Conservation (phyloP, 2,888 invertebrate genomes). For the Punctoribates punctum region DNA sequence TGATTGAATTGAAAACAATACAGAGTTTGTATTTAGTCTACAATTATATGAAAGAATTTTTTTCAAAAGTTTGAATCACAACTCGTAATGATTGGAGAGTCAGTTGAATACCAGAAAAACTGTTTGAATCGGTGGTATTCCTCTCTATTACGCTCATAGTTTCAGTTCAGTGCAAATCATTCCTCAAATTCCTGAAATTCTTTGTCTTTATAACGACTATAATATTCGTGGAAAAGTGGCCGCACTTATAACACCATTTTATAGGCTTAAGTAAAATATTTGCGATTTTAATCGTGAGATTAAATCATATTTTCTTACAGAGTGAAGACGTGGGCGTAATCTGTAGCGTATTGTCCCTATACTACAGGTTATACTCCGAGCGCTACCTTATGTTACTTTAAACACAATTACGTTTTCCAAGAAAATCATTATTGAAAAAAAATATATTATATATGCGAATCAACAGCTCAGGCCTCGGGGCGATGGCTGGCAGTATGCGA, state of each 20-base stretch:
- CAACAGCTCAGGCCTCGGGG: not conserved
- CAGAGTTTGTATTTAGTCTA: no score
- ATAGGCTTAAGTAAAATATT: not conserved
- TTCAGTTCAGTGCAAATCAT: not conserved
- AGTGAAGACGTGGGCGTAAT: not conserved
- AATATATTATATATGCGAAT: not conserved
- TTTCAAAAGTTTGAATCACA: no score
- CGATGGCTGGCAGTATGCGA: not conserved
- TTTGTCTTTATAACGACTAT: not conserved
- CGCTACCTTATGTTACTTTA: slow-evolving; percentile 30
- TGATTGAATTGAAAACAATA: no score
- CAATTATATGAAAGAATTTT: no score
- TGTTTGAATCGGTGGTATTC: no score
- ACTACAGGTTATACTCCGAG: not conserved
- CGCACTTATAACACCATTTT: no score
- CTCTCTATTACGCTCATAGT: not conserved
- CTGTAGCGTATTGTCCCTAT: no score
- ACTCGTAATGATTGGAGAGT: no score
- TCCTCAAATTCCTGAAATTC: slow-evolving; percentile 6
- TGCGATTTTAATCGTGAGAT: not conserved
- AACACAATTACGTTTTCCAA: slow-evolving; percentile 33
- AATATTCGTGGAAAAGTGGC: not conserved
- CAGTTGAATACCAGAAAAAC: no score
- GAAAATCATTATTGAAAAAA: slow-evolving; percentile 25
- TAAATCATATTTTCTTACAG: not conserved